Conservation (phyloP, 2,888 invertebrate species). For the Pollenia labialis region DNA sequence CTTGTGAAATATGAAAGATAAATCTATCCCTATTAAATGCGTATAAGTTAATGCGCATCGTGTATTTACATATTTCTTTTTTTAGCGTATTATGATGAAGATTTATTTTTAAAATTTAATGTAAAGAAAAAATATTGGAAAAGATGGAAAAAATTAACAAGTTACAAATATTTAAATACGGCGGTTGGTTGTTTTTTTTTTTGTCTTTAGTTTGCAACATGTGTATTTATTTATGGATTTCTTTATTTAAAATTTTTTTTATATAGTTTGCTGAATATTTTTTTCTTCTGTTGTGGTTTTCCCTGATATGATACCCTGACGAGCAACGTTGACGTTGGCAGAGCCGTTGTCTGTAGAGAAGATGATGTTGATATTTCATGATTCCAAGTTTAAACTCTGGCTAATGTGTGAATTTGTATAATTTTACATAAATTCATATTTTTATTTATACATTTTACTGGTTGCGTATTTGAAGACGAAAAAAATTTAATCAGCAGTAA, state of each 20-base stretch:
- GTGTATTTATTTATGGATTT: constrained; percentile 63
- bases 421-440: constrained; percentile 55
- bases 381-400: constrained; percentile 54
- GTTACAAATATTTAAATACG: constrained; percentile 63
- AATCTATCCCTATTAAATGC: constrained; percentile 42
- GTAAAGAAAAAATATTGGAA: constrained; percentile 36
- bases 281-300: constrained; percentile 44
- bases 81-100: constrained; percentile 56
- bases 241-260: constrained; percentile 1
- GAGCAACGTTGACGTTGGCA: constrained; percentile 31
- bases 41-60: constrained; percentile 43
- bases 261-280: constrained; percentile 15
- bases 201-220: constrained; percentile 32
- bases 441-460: constrained; percentile 32
- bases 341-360: not conserved
- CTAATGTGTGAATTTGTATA: constrained; percentile 58
- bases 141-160: constrained; percentile 50
- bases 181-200: constrained; percentile 53
- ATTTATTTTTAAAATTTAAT: constrained; percentile 70
- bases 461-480: constrained; percentile 20
- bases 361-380: constrained; percentile 40
- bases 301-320: constrained; percentile 42
- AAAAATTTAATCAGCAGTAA: constrained; percentile 33
- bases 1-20: constrained; percentile 11
- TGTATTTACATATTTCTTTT: constrained; percentile 30